A percentile compares a stretch with the other conserved stretches of the same genome.
Evolutionary conservation across 2,113 vertebrate genomes (phyloP).

Genomic region (Phylloscopus whistleri): DNA sequence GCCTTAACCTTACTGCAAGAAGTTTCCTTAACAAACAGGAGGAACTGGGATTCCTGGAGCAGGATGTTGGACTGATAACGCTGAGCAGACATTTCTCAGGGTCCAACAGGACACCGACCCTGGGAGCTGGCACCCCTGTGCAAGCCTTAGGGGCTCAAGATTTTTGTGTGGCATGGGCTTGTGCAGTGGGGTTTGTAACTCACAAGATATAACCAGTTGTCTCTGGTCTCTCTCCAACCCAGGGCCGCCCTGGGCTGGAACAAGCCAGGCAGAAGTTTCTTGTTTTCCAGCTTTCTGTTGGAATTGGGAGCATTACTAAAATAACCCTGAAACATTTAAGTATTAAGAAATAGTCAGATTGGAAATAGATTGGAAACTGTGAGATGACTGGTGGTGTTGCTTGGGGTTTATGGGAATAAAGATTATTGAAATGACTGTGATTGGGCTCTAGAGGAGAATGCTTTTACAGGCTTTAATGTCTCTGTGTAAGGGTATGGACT

Average conservation of each 20-base stretch:
- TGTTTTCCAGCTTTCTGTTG: not conserved
- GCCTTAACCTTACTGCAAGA: not conserved
- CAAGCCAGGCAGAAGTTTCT: not conserved
- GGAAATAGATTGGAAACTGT: not conserved
- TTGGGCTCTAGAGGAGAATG: not conserved
- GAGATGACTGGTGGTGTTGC: not conserved
- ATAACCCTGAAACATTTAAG: not conserved
- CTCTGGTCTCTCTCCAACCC: not conserved
- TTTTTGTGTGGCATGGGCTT: not conserved
- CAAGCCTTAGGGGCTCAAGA: not conserved
- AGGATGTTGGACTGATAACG: not conserved
- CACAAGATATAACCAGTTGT: not conserved
- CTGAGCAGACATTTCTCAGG: not conserved
- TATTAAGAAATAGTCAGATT: not conserved
- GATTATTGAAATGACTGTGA: not conserved
- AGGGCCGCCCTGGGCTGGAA: not conserved
- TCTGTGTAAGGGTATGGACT: not conserved
- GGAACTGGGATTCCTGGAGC: not conserved
- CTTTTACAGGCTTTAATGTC: not conserved
- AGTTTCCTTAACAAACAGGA: not conserved
- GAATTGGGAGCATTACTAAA: not conserved
- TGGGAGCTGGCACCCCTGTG: not conserved
- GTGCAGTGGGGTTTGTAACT: not conserved
- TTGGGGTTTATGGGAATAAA: not conserved
- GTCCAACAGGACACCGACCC: not conserved